Evolutionary conservation across 2,797 vertebrate species (phyloP).

Genomic region (Epinephelus coioides): DNA sequence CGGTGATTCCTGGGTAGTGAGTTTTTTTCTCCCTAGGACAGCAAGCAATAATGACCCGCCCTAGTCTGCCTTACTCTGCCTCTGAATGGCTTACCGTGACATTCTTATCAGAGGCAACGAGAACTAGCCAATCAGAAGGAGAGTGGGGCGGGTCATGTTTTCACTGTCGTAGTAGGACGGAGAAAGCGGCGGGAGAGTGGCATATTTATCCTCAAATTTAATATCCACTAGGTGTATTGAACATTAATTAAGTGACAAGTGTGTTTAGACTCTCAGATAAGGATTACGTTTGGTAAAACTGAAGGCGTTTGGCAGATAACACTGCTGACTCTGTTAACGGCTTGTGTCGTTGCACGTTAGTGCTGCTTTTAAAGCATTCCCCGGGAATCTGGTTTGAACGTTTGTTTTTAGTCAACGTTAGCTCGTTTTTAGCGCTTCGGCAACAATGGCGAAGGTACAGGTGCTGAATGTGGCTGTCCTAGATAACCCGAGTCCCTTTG

Average conservation of each 20-base stretch:
- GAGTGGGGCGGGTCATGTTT: too few relatives aligned
- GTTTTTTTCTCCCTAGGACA: too few relatives aligned
- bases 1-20: slow-evolving; percentile 59
- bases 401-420: slow-evolving; percentile 53
- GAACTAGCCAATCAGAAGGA: too few relatives aligned
- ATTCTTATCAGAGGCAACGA: too few relatives aligned
- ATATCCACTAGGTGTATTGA: not conserved
- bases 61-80: too few relatives aligned
- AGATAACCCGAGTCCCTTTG: slow-evolving; percentile 91
- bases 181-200: slow-evolving; percentile 78
- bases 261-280: not conserved
- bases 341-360: not conserved
- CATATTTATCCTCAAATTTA: slow-evolving; percentile 18
- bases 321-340: too few relatives aligned
- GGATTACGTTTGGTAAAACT: not conserved
- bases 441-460: slow-evolving; percentile 93
- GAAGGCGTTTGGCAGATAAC: not conserved
- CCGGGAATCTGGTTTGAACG: slow-evolving; percentile 63
- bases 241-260: not conserved
- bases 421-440: slow-evolving; percentile 46
- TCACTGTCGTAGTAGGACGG: not conserved
- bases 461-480: slow-evolving; percentile 91
- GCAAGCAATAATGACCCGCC: too few relatives aligned
- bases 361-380: slow-evolving; percentile 47
- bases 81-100: too few relatives aligned